Conservation (phyloP, 2,797 vertebrate species). For the Gymnoscopelus braueri region DNA sequence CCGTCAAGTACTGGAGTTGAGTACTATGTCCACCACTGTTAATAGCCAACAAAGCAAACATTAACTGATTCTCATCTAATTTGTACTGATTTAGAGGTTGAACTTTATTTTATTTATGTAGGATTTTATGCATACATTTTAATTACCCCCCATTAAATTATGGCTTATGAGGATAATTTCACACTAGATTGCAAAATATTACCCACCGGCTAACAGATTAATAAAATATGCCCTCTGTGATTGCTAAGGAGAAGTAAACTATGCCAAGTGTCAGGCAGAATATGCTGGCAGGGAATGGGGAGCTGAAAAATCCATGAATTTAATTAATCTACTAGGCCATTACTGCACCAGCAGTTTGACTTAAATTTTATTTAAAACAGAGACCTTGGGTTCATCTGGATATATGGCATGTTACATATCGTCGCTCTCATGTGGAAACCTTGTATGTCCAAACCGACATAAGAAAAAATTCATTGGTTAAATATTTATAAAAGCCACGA, state of each 20-base stretch:
- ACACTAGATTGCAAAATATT: slow-evolving; percentile 37
- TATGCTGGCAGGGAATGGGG: slow-evolving; percentile 23
- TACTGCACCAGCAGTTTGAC: slow-evolving; percentile 20
- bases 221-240: slow-evolving; percentile 20
- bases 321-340: slow-evolving; percentile 26
- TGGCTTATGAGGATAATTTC: slow-evolving; percentile 41
- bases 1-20: too few relatives aligned
- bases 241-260: slow-evolving; percentile 22
- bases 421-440: neutral
- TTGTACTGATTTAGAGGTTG: neutral
- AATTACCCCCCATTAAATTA: slow-evolving; percentile 19
- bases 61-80: slow-evolving; percentile 21
- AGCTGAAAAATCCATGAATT: slow-evolving; percentile 27
- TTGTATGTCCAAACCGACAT: too few relatives aligned
- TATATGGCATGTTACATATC: neutral
- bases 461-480: too few relatives aligned
- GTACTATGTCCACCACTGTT: slow-evolving; percentile 13
- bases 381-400: slow-evolving; percentile 1
- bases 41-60: slow-evolving; percentile 32
- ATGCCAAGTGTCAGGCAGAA: slow-evolving; percentile 13
- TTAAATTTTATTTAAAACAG: slow-evolving; percentile 14
- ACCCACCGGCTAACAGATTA: slow-evolving; percentile 13
- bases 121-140: slow-evolving; percentile 15
- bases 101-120: slow-evolving; percentile 9
- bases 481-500: too few relatives aligned